Conservation (phyloP, 2,113 vertebrate genomes). For the Sapayoa aenigma region DNA sequence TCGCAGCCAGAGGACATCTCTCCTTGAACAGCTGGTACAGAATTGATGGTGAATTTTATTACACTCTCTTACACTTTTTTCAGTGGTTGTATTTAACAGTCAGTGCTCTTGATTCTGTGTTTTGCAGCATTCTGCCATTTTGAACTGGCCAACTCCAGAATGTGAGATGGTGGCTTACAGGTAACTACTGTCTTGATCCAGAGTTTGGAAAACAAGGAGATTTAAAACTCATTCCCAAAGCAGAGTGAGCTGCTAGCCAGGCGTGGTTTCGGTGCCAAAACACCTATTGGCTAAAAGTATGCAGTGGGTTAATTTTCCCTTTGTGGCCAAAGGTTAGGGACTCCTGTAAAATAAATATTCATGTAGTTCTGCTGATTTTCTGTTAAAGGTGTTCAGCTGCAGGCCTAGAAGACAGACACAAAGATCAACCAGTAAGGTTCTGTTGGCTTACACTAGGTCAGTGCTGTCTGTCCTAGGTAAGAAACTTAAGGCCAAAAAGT, state of each 20-base stretch:
- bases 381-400: neutral
- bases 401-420: neutral
- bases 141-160: slow-evolving; percentile 95
- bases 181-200: slow-evolving; percentile 66
- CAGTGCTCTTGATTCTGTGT: slow-evolving; percentile 53
- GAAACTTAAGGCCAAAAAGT: neutral
- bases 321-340: neutral
- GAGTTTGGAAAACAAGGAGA: neutral
- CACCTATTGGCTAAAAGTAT: neutral
- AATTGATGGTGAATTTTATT: slow-evolving; percentile 39
- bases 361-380: neutral
- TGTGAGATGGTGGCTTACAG: slow-evolving; percentile 99
- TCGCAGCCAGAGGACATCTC: slow-evolving; percentile 79
- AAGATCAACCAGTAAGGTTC: neutral
- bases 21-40: slow-evolving; percentile 91
- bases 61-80: neutral
- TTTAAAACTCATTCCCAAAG: neutral
- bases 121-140: slow-evolving; percentile 90
- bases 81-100: neutral
- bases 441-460: neutral
- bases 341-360: neutral
- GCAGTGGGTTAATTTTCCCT: neutral
- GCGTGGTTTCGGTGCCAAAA: neutral
- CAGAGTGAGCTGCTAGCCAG: neutral
- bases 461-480: neutral